Conservation (phyloP, 2,113 vertebrate genomes). For the Galeopterus variegatus region DNA sequence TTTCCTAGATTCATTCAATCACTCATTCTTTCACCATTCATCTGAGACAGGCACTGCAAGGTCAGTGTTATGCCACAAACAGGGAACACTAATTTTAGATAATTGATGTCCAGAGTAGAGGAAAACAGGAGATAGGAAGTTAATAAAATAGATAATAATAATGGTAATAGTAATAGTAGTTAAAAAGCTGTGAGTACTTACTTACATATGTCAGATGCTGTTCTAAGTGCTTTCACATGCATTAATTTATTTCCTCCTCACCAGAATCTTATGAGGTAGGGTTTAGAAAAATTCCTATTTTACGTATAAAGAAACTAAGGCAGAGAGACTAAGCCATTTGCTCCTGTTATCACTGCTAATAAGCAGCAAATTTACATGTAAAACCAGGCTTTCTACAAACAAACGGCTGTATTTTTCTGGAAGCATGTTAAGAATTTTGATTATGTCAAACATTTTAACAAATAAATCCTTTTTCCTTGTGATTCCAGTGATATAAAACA, state of each 20-base stretch:
- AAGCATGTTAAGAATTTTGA: slow-evolving; percentile 76
- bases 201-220: neutral
- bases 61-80: neutral
- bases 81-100: neutral
- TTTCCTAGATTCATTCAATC: neutral
- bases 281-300: neutral
- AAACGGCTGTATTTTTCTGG: slow-evolving; percentile 63
- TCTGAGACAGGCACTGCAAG: neutral
- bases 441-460: slow-evolving; percentile 78
- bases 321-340: neutral
- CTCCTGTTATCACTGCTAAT: neutral
- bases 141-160: neutral
- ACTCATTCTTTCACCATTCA: neutral
- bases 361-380: slow-evolving; percentile 41
- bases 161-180: neutral
- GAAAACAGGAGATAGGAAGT: neutral
- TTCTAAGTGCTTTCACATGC: neutral
- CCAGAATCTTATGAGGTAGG: neutral
- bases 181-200: neutral
- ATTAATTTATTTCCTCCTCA: neutral
- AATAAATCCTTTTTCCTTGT: slow-evolving; percentile 69
- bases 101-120: slow-evolving; percentile 33
- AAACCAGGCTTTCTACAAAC: slow-evolving; percentile 63
- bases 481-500: slow-evolving; percentile 65
- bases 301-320: neutral